Evolutionary conservation across 2,888 invertebrate species (phyloP), one percentile per base, ranked within the genome.

Genomic region (Meteorus cinctellus): DNA sequence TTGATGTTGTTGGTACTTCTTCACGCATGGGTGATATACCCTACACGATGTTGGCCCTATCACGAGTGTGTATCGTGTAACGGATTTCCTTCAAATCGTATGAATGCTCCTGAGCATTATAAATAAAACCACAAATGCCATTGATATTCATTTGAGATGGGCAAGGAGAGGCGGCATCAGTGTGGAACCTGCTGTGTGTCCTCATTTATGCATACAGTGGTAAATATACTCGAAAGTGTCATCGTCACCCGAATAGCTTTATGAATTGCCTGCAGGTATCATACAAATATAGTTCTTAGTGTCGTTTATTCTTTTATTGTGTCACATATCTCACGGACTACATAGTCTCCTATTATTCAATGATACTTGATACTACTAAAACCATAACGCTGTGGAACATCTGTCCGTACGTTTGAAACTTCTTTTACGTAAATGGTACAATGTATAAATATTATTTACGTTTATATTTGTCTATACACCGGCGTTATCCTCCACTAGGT

Each of bases 331-430:
- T 55, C 19, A 14, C 16, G n/a, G 19, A 34, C 36, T 65, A 16
- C 16, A 65, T 8, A 12, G n/a, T 41, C 31, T 31, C 2, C 29
- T 76, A 73, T 78, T 78, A 79, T 77, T 81, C 78, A 79, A 70
- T 72, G 79, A 73, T 77, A 67, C 66, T 71, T 69, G 66, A 73
- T 59, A 63, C 69, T 41, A 72, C 68, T 72, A 72, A 10, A 19
- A 55, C 19, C 55, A 10, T 19, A 78, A 78, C 72, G 48, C 74
- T 36, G 76, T 36, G 59, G 77, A 77, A 77, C 80, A 81, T 81
- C 80, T 81, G 80, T 79, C 79, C 75, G 36, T 74, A 65, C 72
- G 55, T 67, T 77, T 31, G 70, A 27, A 67, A 29, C 74, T 76
- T 72, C 73, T 75, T 76, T 76, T 70, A 72, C 51, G 63, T 55